Conservation (phyloP, 2,888 invertebrate genomes). For the Bimastos eiseni region DNA sequence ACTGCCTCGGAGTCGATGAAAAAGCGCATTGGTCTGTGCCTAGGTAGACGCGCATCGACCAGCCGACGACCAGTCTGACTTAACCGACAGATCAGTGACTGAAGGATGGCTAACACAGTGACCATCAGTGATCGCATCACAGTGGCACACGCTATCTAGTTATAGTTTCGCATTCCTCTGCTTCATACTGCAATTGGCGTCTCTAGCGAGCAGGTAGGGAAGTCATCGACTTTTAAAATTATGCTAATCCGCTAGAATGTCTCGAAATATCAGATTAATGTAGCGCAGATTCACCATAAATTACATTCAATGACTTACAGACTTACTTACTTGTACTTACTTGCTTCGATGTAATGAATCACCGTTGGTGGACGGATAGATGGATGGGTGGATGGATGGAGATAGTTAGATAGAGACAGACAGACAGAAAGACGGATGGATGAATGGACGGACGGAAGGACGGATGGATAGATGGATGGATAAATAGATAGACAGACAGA, state of each 20-base stretch:
- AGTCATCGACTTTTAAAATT: background rate
- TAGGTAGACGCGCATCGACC: background rate
- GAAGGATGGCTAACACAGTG: background rate
- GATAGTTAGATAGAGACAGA: too few relatives aligned
- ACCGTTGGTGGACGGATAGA: background rate
- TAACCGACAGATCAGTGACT: background rate
- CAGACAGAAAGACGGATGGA: too few relatives aligned
- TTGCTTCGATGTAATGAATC: background rate
- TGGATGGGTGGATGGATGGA: background rate
- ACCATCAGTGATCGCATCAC: background rate
- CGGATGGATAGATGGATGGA: too few relatives aligned
- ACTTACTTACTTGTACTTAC: background rate
- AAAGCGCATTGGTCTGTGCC: background rate
- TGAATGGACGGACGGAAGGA: too few relatives aligned
- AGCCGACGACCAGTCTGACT: background rate
- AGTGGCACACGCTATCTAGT: background rate
- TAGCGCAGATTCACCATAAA: background rate
- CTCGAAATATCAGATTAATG: background rate
- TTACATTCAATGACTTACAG: background rate
- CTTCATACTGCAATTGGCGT: background rate
- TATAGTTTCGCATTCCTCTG: background rate
- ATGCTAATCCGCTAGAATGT: background rate
- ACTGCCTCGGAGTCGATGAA: background rate
- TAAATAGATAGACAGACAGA: too few relatives aligned
- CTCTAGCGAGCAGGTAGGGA: background rate